Evolutionary conservation across 92 coral and sea anemone genomes (phyloP).

Genomic region (Phenganax stokvisi): DNA sequence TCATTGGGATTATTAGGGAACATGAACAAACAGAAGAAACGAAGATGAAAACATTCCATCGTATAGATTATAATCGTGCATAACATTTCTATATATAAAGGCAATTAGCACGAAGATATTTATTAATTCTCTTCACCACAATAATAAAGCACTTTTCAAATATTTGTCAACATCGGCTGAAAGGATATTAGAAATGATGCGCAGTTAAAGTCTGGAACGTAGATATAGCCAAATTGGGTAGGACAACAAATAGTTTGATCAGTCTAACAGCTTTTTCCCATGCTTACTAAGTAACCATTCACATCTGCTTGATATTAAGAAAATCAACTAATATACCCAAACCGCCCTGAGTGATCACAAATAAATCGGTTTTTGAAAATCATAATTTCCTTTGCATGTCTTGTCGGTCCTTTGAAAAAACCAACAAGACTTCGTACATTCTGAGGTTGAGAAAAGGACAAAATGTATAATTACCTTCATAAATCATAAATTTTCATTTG

Average conservation of each 20-base stretch:
- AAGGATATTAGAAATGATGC: slow-evolving; percentile 33
- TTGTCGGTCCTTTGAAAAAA: background rate
- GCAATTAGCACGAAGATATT: slow-evolving; percentile 44
- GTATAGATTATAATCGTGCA: slow-evolving; percentile 40
- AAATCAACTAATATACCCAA: slow-evolving; percentile 36
- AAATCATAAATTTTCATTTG: slow-evolving; percentile 24
- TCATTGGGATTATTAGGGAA: background rate
- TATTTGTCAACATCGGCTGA: slow-evolving; percentile 31
- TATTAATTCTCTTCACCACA: slow-evolving; percentile 44
- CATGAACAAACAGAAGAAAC: slow-evolving; percentile 9
- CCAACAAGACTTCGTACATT: background rate
- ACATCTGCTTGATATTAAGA: slow-evolving; percentile 39
- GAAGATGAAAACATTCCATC: slow-evolving; percentile 35
- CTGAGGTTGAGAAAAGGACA: background rate
- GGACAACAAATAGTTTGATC: background rate
- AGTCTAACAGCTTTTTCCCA: slow-evolving; percentile 18
- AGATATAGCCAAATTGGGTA: slow-evolving; percentile 25
- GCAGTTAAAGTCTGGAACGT: slow-evolving; percentile 8
- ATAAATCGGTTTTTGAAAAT: slow-evolving; percentile 9
- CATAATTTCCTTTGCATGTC: background rate
- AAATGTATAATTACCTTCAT: slow-evolving; percentile 5
- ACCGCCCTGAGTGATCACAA: slow-evolving; percentile 29
- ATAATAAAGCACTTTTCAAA: slow-evolving; percentile 43
- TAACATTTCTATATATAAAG: slow-evolving; percentile 42
- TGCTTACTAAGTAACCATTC: slow-evolving; percentile 16